Evolutionary conservation across 2,797 vertebrate species (phyloP).

Genomic region (Cyprinella venusta): DNA sequence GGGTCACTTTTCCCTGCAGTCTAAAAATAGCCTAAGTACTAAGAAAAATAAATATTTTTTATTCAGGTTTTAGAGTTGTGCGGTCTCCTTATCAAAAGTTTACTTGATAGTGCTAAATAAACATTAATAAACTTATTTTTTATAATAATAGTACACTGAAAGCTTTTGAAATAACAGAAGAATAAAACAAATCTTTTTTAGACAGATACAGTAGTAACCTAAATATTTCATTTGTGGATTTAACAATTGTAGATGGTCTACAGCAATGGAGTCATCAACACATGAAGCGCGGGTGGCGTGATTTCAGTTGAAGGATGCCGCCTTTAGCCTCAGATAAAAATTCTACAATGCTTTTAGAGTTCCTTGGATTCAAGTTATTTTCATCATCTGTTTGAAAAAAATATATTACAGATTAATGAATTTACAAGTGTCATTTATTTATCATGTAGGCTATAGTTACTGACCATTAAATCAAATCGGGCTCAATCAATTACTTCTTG

Average conservation of each 20-base stretch:
- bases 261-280: constrained; percentile 3
- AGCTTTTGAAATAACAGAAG: neutral
- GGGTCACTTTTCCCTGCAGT: neutral
- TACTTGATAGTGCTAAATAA: neutral
- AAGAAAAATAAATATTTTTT: too few species aligned
- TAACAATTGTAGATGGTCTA: neutral
- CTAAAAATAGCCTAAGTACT: too few species aligned
- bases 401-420: constrained; percentile 1
- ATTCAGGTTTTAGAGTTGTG: too few species aligned
- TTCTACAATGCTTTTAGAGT: constrained; percentile 7
- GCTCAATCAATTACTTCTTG: neutral
- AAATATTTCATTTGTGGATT: neutral
- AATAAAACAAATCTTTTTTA: neutral
- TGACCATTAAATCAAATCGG: neutral
- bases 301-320: constrained; percentile 10
- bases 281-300: neutral
- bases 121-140: neutral
- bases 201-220: neutral
- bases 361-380: neutral
- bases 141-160: neutral
- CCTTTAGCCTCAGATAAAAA: constrained; percentile 2
- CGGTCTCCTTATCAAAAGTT: neutral
- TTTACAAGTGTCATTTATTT: neutral
- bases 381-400: constrained; percentile 5
- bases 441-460: neutral